Evolutionary conservation across 2,797 vertebrate species (phyloP).

Genomic region (Chrosomus eos): DNA sequence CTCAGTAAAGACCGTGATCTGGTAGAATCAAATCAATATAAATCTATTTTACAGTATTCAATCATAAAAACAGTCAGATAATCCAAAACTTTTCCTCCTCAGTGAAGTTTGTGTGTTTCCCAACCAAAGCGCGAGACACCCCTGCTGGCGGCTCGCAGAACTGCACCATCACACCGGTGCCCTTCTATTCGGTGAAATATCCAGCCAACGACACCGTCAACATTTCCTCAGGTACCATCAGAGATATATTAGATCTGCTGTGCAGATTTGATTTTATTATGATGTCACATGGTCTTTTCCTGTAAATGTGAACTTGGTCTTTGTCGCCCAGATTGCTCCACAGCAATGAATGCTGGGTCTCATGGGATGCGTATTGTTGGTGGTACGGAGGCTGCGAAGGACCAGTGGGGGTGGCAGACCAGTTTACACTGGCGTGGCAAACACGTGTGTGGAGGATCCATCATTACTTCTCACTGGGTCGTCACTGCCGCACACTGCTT

Average conservation of each 20-base stretch:
- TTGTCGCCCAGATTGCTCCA: constrained; percentile 65
- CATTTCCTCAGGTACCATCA: constrained; percentile 64
- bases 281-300: neutral
- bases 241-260: neutral
- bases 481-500: constrained; percentile 84
- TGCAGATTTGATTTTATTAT: neutral
- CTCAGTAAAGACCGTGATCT: neutral
- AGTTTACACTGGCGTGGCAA: constrained; percentile 78
- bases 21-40: neutral
- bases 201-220: constrained; percentile 66
- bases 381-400: constrained; percentile 64
- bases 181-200: constrained; percentile 59
- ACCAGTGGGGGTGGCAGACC: constrained; percentile 78
- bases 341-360: constrained; percentile 22
- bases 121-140: constrained; percentile 45
- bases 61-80: neutral
- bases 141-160: constrained; percentile 65
- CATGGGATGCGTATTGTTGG: constrained; percentile 71
- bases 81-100: neutral
- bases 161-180: constrained; percentile 63
- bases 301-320: neutral
- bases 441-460: constrained; percentile 77
- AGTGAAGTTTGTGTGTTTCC: constrained; percentile 74
- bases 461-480: constrained; percentile 76
- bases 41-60: neutral